These are phyloP conservation scores for Nipponia nippon DNA, from an alignment of 2,113 vertebrate species.

Conservation along the genomic window DNA sequence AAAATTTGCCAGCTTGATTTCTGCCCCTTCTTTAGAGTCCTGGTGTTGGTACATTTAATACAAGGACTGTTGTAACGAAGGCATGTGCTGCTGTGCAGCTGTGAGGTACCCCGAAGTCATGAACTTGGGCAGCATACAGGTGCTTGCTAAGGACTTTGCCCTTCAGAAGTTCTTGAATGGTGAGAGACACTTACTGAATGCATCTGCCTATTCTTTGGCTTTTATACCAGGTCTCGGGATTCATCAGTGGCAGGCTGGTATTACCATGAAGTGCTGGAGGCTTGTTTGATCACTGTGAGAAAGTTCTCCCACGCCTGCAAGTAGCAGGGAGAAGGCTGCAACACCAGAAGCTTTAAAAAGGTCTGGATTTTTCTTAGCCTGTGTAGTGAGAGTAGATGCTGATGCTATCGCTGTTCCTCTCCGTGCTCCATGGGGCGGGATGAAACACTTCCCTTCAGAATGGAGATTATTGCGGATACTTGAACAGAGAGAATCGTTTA, in stretches of 20 bases:
- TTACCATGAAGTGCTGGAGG: background rate
- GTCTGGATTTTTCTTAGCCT: background rate
- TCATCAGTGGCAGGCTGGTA: background rate
- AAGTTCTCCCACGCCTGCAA: background rate
- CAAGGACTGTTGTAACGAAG: background rate
- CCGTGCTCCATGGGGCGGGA: fast-evolving
- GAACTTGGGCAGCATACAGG: background rate
- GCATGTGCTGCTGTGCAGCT: background rate
- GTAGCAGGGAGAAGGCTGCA: background rate
- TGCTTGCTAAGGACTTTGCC: background rate
- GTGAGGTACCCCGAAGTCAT: background rate
- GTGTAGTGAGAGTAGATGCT: background rate
- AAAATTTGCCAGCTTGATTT: background rate
- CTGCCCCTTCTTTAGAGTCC: background rate
- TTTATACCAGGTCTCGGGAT: background rate
- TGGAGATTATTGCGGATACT: background rate
- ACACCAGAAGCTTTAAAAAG: background rate
- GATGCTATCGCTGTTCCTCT: background rate
- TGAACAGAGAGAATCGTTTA: background rate
- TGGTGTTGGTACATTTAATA: background rate
- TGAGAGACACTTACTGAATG: background rate
- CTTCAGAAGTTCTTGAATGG: background rate
- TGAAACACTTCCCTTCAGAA: background rate
- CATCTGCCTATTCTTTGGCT: background rate
- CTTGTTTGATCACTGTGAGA: background rate